Base-by-base conservation (phyloP, 2,797 vertebrate species). In the Xenopus petersii region DNA sequence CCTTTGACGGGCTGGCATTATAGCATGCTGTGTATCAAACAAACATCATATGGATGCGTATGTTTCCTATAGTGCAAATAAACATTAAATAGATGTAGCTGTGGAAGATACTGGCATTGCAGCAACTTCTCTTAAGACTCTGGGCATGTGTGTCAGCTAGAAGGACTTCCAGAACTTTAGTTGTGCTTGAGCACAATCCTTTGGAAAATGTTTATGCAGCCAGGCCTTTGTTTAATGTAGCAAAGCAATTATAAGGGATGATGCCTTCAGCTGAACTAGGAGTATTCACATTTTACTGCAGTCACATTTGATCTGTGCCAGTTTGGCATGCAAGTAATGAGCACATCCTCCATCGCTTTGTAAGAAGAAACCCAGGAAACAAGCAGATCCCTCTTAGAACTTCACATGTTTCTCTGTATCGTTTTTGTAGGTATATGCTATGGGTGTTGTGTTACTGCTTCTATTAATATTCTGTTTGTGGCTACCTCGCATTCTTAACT, bases 201-300 rank as follows among this genome's bases (percentile, higher is more conserved):
- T 17, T 10, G 16, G 33, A 55, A 64, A 33, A 15, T 59, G 49
- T 51, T 59, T 59, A 24, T 64, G 9, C 54, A 70, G 67, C 46
- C 62, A 21, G 58, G 56, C 51, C 64, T 67, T 67, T 62, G 55
- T 67, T 61, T 67, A 75, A 54, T 68, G 73, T 67, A 68, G 73
- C 58, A 13, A 42, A 61, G 55, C 55, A 66, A 73, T 73, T 73
- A 60, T 48, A n/a, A 59, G 42, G 58, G 71, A 63, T 59, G 51
- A 12, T 70, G 60, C 49, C 47, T 75, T 69, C 74, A 64, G 67
- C 60, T 55, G 8, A 59, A 55, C 30, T 69, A 36, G 67, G 33
- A 16, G 36, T 2, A 1, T 55, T 21, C 24, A 30, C 7, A 42
- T 63, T 69, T 58, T 69, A 47, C 64, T 61, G 47, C 49, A 49